phyloP scores from a whole-genome alignment of 2,797 vertebrate species.

The Sciurus carolinensis region DNA sequence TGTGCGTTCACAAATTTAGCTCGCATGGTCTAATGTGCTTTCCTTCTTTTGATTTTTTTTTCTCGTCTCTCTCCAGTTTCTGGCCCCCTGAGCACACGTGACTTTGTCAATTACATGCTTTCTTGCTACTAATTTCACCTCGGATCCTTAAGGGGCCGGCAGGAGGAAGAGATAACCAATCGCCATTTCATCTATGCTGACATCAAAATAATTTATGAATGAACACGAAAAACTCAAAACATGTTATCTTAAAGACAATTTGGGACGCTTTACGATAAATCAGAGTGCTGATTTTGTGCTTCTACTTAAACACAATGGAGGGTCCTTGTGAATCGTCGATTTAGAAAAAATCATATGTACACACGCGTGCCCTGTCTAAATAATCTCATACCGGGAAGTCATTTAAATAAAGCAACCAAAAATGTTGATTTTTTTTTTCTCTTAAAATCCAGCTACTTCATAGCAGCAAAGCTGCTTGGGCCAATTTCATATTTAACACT shows the following conservation, averaged over 20 bases:
- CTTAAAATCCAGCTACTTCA: background rate
- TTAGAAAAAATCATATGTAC: conserved; percentile 74
- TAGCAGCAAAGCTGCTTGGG: conserved; percentile 36
- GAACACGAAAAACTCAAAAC: conserved; percentile 88
- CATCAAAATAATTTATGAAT: conserved; percentile 93
- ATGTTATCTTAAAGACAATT: conserved; percentile 84
- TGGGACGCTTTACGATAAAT: conserved; percentile 86
- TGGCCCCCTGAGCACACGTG: conserved; percentile 96
- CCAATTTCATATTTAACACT: conserved; percentile 66
- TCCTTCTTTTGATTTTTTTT: conserved; percentile 94
- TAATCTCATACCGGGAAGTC: conserved; percentile 65
- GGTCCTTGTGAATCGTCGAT: conserved; percentile 68
- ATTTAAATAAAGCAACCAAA: conserved; percentile 66
- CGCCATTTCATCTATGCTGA: conserved; percentile 89
- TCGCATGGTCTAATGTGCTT: conserved; percentile 98
- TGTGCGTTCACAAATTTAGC: conserved; percentile 95
- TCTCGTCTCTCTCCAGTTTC: conserved; percentile 90
- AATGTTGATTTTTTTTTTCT: background rate
- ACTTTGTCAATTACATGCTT: conserved; percentile 98
- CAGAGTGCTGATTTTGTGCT: conserved; percentile 82
- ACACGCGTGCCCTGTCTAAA: conserved; percentile 75
- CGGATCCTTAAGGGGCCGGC: conserved; percentile 90
- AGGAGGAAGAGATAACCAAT: conserved; percentile 91
- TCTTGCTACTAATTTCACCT: conserved; percentile 94
- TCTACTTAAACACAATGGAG: conserved; percentile 79